A percentile compares a stretch with the other conserved stretches of the same genome.
Conservation (phyloP, 2,888 invertebrate genomes). For the Aspidapion aeneum region DNA sequence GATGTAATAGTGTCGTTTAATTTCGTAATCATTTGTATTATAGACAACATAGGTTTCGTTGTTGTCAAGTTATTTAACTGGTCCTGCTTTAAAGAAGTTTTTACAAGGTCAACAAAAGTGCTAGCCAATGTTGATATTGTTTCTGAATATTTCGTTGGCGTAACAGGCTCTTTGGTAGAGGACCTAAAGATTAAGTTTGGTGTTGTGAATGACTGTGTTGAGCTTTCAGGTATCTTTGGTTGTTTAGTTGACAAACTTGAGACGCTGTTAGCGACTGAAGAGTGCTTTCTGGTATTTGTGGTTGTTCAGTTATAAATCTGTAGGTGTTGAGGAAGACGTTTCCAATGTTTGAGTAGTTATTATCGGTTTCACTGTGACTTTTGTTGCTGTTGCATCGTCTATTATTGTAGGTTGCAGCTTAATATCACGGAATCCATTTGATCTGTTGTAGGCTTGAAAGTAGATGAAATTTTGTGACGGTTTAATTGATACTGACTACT, state of each 20-base stretch:
- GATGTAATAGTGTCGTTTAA: neutral
- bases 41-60: neutral
- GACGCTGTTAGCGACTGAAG: too few species aligned
- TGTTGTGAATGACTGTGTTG: conserved; percentile 8
- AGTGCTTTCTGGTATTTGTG: neutral
- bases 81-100: neutral
- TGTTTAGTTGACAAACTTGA: neutral
- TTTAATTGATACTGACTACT: neutral
- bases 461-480: neutral
- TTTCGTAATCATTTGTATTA: neutral
- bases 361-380: neutral
- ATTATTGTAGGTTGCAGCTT: neutral
- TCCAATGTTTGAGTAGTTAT: neutral
- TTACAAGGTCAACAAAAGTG: neutral
- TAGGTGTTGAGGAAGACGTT: neutral
- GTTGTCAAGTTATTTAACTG: neutral
- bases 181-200: conserved; percentile 12
- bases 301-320: neutral
- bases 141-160: neutral
- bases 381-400: neutral
- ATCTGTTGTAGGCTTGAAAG: neutral
- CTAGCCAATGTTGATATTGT: neutral
- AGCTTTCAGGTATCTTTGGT: neutral
- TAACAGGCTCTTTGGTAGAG: conserved; percentile 3
- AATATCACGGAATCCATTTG: neutral